Evolutionary conservation across 2,797 vertebrate genomes (phyloP).

Genomic region (Argentina silus): DNA sequence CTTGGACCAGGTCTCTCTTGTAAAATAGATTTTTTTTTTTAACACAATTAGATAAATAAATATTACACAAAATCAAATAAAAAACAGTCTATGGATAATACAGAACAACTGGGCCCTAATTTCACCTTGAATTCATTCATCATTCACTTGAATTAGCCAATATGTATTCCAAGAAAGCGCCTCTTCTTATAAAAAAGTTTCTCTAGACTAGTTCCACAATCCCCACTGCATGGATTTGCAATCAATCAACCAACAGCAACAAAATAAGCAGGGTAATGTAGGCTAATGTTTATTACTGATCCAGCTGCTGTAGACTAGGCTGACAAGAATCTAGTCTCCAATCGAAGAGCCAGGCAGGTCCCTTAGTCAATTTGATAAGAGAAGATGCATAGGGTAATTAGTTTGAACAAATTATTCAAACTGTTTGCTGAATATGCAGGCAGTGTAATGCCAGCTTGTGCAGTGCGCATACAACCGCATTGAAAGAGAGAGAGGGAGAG

Average conservation of each 20-base stretch:
- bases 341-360: conserved; percentile 12
- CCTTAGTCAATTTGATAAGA: not conserved
- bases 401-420: not conserved
- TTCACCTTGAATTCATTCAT: no score
- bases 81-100: no score
- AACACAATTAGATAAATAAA: no score
- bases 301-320: conserved; percentile 3
- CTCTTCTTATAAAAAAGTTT: not conserved
- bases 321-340: conserved; percentile 36
- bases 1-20: no score
- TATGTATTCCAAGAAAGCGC: not conserved
- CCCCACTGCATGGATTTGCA: conserved; percentile 25
- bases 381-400: not conserved
- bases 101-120: no score
- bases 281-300: conserved; percentile 14
- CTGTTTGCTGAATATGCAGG: no score
- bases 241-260: conserved; percentile 19
- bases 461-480: no score
- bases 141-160: no score
- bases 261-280: conserved; percentile 29
- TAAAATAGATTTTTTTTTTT: no score
- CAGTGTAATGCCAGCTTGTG: no score
- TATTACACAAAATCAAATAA: no score
- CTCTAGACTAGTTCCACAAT: conserved; percentile 5
- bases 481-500: no score